phyloP scores from a whole-genome alignment of 2,113 vertebrate genomes.

The Mustelus asterias region DNA sequence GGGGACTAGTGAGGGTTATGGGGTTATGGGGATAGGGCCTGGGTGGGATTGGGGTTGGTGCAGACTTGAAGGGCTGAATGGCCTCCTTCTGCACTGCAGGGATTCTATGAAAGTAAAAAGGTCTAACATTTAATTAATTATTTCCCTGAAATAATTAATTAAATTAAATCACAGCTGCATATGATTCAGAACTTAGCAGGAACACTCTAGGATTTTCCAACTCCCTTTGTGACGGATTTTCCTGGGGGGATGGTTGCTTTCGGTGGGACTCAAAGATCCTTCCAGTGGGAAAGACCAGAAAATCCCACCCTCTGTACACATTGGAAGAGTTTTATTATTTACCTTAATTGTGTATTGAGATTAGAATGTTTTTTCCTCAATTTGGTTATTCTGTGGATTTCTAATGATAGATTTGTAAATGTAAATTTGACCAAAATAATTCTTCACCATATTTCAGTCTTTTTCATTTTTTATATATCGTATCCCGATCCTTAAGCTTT shows the following conservation, averaged over 20 bases:
- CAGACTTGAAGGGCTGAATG: too few relatives aligned
- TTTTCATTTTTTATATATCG: neutral
- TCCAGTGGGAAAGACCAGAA: too few relatives aligned
- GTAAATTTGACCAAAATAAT: neutral
- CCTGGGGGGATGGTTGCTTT: too few relatives aligned
- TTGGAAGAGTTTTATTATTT: neutral
- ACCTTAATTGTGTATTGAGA: neutral
- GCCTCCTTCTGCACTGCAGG: too few relatives aligned
- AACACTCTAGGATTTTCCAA: too few relatives aligned
- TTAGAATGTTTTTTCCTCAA: neutral
- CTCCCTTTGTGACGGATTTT: too few relatives aligned
- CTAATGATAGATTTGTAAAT: neutral
- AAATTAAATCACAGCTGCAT: neutral
- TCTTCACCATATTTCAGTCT: neutral
- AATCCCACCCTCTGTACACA: neutral
- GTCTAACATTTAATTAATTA: neutral
- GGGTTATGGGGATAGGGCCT: too few relatives aligned
- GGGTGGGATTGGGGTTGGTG: too few relatives aligned
- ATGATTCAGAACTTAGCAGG: neutral
- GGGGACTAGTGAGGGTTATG: too few relatives aligned
- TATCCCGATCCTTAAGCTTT: neutral
- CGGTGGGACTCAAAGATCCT: too few relatives aligned
- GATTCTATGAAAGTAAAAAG: neutral
- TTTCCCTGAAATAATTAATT: neutral
- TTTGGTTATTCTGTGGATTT: neutral